Evolutionary conservation across 2,888 invertebrate genomes (phyloP).

Genomic region (Blomia tropicalis): DNA sequence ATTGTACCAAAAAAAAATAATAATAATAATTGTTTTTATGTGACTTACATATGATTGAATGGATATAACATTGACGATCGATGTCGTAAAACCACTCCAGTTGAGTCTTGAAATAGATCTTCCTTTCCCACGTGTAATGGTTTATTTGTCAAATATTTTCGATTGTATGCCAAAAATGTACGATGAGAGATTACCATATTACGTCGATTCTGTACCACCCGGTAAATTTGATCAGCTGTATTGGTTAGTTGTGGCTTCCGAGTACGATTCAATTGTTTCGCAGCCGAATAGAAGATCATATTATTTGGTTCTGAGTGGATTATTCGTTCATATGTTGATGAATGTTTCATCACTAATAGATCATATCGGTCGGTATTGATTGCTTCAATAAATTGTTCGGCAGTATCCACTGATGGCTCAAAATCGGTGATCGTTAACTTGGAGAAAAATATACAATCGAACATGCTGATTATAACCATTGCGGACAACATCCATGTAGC

Average conservation of each 20-base stretch:
- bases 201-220: neutral
- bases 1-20: too few species aligned
- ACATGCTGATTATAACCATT: neutral
- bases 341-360: neutral
- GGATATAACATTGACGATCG: neutral
- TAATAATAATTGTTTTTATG: too few species aligned
- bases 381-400: neutral
- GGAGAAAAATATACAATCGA: neutral
- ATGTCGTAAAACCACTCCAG: neutral
- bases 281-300: neutral
- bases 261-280: neutral
- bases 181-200: neutral
- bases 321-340: neutral
- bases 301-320: neutral
- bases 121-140: neutral
- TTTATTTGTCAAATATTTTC: neutral
- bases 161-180: neutral
- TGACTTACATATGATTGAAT: constrained; percentile 3
- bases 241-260: neutral
- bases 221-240: neutral
- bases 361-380: neutral
- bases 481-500: neutral
- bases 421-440: neutral
- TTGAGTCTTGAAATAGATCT: neutral
- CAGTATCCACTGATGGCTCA: neutral